Conservation (phyloP, 2,888 invertebrate species). For the Pachydiplax longipennis region DNA sequence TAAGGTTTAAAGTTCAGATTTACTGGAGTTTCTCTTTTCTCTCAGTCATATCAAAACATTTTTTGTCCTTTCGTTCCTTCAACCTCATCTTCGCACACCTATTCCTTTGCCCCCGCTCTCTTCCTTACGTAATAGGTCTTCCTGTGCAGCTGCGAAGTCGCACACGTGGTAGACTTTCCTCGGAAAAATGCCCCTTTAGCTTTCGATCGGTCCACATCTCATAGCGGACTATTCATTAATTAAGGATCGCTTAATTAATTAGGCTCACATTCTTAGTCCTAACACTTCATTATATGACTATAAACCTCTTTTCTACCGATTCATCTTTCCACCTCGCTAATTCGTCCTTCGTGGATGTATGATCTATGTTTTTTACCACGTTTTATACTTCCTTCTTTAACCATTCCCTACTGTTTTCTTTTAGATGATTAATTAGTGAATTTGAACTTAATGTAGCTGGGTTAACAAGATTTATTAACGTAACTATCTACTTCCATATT, state of each 20-base stretch:
- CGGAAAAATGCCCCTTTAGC: not conserved
- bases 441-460: too few species aligned
- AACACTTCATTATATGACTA: not conserved
- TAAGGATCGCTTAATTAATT: not conserved
- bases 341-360: not conserved
- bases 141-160: not conserved
- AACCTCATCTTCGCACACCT: not conserved
- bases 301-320: not conserved
- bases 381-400: too few species aligned
- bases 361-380: not conserved
- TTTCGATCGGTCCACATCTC: not conserved
- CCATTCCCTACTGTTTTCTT: not conserved
- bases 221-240: not conserved
- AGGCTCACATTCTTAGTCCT: not conserved
- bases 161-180: not conserved
- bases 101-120: too few species aligned
- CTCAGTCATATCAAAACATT: too few species aligned
- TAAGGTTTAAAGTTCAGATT: too few species aligned
- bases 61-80: not conserved
- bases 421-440: too few species aligned
- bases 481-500: too few species aligned
- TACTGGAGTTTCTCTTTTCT: too few species aligned
- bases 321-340: too few species aligned
- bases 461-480: too few species aligned
- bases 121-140: not conserved